Base-by-base conservation (phyloP, 2,888 invertebrate genomes). In the Drosophila koepferae region DNA sequence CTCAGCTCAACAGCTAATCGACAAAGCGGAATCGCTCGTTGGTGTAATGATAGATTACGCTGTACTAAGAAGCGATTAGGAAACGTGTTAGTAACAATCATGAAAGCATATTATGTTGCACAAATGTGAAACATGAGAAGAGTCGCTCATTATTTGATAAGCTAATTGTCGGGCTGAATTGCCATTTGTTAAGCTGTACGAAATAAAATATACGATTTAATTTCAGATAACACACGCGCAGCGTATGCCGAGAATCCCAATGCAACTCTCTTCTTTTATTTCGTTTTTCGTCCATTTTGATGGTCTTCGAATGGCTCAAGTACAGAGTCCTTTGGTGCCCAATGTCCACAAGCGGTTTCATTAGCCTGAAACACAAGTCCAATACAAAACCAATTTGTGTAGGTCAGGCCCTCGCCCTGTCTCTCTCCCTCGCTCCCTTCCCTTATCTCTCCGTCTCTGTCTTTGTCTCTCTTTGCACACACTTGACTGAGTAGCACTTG, bases 401-500 rank as follows among this genome's bases (percentile, higher is more conserved):
- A 16, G 31, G 28, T 38, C 46, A 28, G 49, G 34, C 9, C 20
- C 31, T 6, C 7, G 16, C 16, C 40, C 40, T 7, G 7, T 7
- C 16, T 16, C 16, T 40, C 16, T 16, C 40, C 16, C 40, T 14
- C 38, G 14, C 1, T 36, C n/a, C 20, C n/a, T 14, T 18, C 2
- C 34, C 8, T 28, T 28, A 2, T 18, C 18, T 34, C 4, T 14
- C 8, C 18, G 20, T 23, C 31, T 12, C n/a, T 16, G 8, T 12
- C 38, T 36, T 10, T 23, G 8, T 16, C 18, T 51, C 14, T 28
- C 38, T 23, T 9, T 34, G 43, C 61, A 51, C 63, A 66, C 61
- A 31, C 51, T 46, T 51, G 74, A 20, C 38, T 36, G 63, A 63
- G 59, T 62, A 51, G 66, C 77, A 70, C 74, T 78, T 67, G 77